Evolutionary conservation across 1,140 invertebrate species (phyloP), one percentile per base, ranked within the genome.

Genomic region (Andricus grossulariae): DNA sequence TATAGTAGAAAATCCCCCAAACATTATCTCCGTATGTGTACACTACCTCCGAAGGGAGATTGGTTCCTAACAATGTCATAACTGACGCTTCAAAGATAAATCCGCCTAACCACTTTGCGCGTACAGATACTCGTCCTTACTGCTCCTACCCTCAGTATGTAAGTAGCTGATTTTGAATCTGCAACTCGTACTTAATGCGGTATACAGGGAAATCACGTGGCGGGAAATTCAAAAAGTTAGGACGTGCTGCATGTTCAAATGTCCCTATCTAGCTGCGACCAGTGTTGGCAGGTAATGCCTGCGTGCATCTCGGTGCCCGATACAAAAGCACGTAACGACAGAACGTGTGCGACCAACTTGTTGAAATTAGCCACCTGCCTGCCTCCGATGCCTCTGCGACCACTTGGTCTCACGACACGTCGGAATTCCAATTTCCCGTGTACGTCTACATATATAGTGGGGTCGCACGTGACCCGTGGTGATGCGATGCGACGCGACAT

Each of bases 331-430:
- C 60, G 60, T 66, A 66, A 66, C 60, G 60, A 66, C 25, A 32
- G 60, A 66, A 66, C 60, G 60, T 66, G 60, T 66, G 60, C 60
- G 10, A 66, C 60, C 60, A 66, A 66, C 25, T 66, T 66, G 60
- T 32, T 66, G 60, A 66, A 66, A 66, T 66, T 66, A 66, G 60
- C 60, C 60, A 66, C 60, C 60, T 66, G 60, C 60, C 60, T 66
- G 60, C 60, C 60, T 45, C 25, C 60, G 60, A 66, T 39, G 60
- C 32, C 60, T 66, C 25, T 66, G 60, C 60, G 60, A 66, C 60
- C 60, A 66, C 60, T 66, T 66, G 60, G 60, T 66, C 60, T 66
- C 60, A 66, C 60, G 60, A 45, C 60, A 66, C 60, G 60, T 66
- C 60, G 60, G 60, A 45, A 66, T 66, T 66, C 60, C 60, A 66